Base-by-base conservation (phyloP, 2,113 vertebrate genomes). In the Dicaeum eximium region DNA sequence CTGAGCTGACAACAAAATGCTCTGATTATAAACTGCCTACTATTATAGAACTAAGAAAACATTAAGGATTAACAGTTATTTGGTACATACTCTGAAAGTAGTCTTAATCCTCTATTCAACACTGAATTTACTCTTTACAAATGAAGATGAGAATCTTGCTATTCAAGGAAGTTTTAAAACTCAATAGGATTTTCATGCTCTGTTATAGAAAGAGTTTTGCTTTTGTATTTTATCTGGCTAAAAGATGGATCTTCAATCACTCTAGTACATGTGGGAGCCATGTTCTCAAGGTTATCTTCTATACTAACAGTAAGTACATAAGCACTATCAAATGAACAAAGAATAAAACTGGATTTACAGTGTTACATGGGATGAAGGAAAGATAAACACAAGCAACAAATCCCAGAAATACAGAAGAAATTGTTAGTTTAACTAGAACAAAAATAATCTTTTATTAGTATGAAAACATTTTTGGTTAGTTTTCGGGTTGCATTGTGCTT, bases 91-190 rank as follows among this genome's bases (percentile, higher is more conserved):
- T 28, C 60, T 45, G 57, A 81, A 86, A 88, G 35, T 58, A 88
- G 38, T n/a, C 50, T 83, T 94, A 96, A 96, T 96, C 83, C 75
- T 90, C 58, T 78, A 92, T 86, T 79, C 78, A 93, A 82, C 91
- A 90, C 13, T 33, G 40, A 95, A 92, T 73, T 57, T 69, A 48
- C 38, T 83, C 38, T 69, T 95, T 65, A 83, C 44, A 94, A 87
- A 86, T 44, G n/a, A 87, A 91, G 69, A 88, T 11, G 8, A 79
- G 60, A 69, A 94, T 82, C 66, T 79, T 71, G 45, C 24, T 89
- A 70, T 94, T 93, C 64, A 92, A 58, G 33, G 20, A 47, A 72
- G 48, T 91, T 81, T 54, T n/a, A 87, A 83, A 79, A 82, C 16
- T 58, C 74, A 84, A 61, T n/a, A 31, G 31, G 71, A 77, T 92